Base-by-base conservation (phyloP, 2,113 vertebrate species). In the Cavia porcellus region DNA sequence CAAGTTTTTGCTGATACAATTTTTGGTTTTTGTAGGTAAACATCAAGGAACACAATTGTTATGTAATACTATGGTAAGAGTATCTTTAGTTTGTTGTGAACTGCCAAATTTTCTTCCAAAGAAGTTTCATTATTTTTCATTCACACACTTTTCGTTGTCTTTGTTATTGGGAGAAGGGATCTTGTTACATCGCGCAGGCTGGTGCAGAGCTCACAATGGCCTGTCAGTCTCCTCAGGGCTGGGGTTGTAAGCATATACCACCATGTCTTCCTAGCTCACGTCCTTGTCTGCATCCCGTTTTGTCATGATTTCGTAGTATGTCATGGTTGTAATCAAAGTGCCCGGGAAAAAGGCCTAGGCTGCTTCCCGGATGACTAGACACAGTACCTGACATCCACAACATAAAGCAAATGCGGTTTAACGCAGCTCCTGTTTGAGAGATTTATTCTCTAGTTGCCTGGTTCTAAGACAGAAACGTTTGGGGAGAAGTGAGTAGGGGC, bases 91-190 rank as follows among this genome's bases (percentile, higher is more conserved):
- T 86, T 61, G 6, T 14, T 32, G 42, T 62, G n/a, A n/a, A 74
- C 15, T 38, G 20, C 0, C 5, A n/a, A 30, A n/a, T 19, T 47
- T 14, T 57, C 25, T 70, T 80, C 24, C 12, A 61, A 86, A 61
- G 32, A 25, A 4, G 7, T 7, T 55, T 14, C 14, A 84, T 0
- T 11, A 57, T 15, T 89, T 84, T n/a, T 10, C 20, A 14, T 55
- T 42, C 5, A 0, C 1, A 61, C 8, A n/a, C n/a, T n/a, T n/a
- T n/a, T n/a, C n/a, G n/a, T 47, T 28, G 24, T 22, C 28, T 13
- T 45, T 75, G 25, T 75, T 77, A 7, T 47, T 30, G 47, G 74
- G 42, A 47, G 24, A 77, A 28, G 15, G 25, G 25, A 30, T 47
- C 42, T 30, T 47, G 13, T 45, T 3, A 28, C 47, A 4, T 28